Base-by-base conservation (phyloP, 2,888 invertebrate species). In the Epinotia bilunana region DNA sequence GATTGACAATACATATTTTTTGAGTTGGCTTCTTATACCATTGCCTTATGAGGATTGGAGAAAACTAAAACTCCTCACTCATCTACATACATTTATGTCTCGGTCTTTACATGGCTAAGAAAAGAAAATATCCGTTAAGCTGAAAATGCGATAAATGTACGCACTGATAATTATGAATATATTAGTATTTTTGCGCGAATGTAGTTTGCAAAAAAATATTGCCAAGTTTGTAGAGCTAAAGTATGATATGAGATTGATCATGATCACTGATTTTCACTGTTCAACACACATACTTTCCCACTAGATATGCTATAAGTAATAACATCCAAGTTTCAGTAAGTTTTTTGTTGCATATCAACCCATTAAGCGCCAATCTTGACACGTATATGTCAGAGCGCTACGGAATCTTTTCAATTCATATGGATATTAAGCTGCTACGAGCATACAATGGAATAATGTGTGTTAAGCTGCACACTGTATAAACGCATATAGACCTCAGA, bases 11-110 rank as follows among this genome's bases (percentile, higher is more conserved):
- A 23, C n/a, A 65, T 16, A 5, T n/a, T 53, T 53, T 65, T 65
- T 55, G 28, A 65, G 65, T 49, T 49, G 1, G 63, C 53, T 65
- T 65, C 65, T 53, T 33, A 33, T 33, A 11, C 46, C 9, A 16
- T 28, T 18, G 28, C 33, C 65, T 33, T 65, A 65, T 33, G 28
- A 53, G 53, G 65, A 3, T 11, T 33, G 11, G 33, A 65, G 49
- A 65, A 65, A 65, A 53, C 28, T 53, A 33, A 33, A n/a, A 53
- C 33, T 65, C 53, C 53, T 65, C 53, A 53, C 53, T 12, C 53
- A 53, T 53, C 53, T 55, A 65, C 65, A 65, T 65, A 43, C 65
- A 65, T 65, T 20, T 62, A 65, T 65, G 65, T 33, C 53, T 53
- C 28, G 18, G 28, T 65, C 65, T 65, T 65, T 65, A 65, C 53